Evolutionary conservation across 92 coral and sea anemone genomes (phyloP), one percentile per base, ranked within the genome.

Genomic region (Umimayanthus kanabou): DNA sequence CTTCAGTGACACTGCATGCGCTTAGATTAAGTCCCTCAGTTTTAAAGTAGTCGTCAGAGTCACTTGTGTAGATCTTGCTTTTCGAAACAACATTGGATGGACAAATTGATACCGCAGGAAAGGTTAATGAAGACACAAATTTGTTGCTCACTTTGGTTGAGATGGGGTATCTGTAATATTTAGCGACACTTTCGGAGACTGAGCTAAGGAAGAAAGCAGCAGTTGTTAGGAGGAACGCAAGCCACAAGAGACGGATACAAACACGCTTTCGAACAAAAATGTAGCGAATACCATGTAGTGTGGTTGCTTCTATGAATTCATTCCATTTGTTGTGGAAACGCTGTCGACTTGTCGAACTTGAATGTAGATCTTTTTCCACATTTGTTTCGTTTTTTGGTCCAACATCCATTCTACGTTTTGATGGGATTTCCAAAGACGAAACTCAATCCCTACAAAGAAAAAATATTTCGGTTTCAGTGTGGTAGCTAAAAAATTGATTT

Each of bases 281-380:
- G 29, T 81, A 77, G 65, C 89, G 85, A n/a, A 93, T 67, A 3
- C 96, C 96, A 30, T 93, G 96, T 2, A 93, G 96, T 10, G 94
- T 91, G 0, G 91, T 47, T 47, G 81, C 77, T 37, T 87, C 92
- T 2, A 78, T 67, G 77, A 93, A 93, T 16, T 91, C 91, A 50
- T 25, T 71, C 96, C 92, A 91, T 25, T 37, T 45, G 65, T 26
- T 28, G 37, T 25, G 20, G 11, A 78, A n/a, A 45, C 66, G 22
- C 42, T 47, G 20, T 16, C 66, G 64, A 78, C 13, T 10, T 15
- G 82, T 43, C 1, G 82, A n/a, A 45, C 11, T 0, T 13, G 82
- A 39, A 75, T 7, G 50, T 14, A 9, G 15, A 16, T 78, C 82
- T 2, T 78, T 39, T 14, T 9, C 40, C 20, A 15, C 47, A n/a